A percentile compares a stretch with the other conserved stretches of the same genome.
These are phyloP conservation scores for Ennomos quercinarius DNA, from an alignment of 2,888 invertebrate species.

Conservation along the genomic window DNA sequence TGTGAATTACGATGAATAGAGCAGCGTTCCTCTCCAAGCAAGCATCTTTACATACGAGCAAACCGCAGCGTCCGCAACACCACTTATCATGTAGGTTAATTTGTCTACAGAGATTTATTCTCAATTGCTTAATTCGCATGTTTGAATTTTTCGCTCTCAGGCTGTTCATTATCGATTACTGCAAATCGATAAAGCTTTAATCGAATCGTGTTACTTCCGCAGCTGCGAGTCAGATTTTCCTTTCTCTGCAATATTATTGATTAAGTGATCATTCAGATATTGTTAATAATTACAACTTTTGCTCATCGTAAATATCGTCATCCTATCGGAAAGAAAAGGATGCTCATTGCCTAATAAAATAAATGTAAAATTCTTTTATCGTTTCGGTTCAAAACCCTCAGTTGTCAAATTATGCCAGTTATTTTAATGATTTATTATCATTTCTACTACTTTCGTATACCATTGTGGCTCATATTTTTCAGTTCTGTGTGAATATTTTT, in stretches of 20 bases:
- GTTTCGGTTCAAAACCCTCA: no score
- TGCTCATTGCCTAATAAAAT: no score
- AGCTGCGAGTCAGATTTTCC: conserved; percentile 20
- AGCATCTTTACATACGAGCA: conserved; percentile 9
- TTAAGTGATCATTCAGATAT: conserved; percentile 26
- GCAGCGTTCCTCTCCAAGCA: conserved; percentile 1
- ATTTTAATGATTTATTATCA: no score
- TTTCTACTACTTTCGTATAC: no score
- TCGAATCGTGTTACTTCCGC: conserved; percentile 23
- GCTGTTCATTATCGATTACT: conserved; percentile 17
- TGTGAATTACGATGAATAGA: conserved; percentile 6
- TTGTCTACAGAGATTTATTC: conserved; percentile 26
- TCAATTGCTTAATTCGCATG: conserved; percentile 28
- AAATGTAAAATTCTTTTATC: no score
- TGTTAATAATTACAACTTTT: conserved; percentile 20
- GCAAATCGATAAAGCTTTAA: conserved; percentile 25
- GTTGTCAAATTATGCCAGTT: no score
- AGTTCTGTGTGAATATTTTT: no score
- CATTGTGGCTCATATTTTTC: no score
- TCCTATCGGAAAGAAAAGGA: no score
- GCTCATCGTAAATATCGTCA: background rate
- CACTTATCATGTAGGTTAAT: conserved; percentile 30
- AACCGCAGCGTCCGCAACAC: conserved; percentile 14
- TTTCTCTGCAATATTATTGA: conserved; percentile 29
- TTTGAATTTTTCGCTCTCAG: conserved; percentile 18